Percentiles rank a stretch among this genome's conserved stretches.
phyloP scores from a whole-genome alignment of 1,140 invertebrate species.

The Camponotus floridanus region DNA sequence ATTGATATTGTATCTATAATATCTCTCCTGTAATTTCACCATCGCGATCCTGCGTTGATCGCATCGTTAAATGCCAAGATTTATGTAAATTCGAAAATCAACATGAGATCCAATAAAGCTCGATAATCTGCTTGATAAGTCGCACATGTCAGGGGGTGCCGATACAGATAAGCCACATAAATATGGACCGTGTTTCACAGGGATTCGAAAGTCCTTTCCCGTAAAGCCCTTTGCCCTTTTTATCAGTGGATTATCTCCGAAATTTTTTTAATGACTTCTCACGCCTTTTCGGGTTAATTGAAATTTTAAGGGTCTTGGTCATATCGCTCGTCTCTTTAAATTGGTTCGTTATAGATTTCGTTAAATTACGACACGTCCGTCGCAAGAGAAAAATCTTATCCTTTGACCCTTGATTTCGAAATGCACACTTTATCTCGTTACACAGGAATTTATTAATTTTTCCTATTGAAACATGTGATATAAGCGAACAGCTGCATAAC shows the following conservation, averaged over 20 bases:
- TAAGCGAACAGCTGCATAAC: neutral
- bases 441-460: neutral
- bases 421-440: neutral
- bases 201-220: conserved; percentile 23
- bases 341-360: conserved; percentile 30
- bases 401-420: conserved; percentile 21
- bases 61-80: conserved; percentile 49
- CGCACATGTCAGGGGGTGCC: conserved; percentile 58
- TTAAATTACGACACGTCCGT: conserved; percentile 37
- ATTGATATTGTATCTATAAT: neutral
- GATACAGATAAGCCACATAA: conserved; percentile 70
- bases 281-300: conserved; percentile 59
- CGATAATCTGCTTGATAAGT: conserved; percentile 76
- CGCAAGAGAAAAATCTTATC: conserved; percentile 38
- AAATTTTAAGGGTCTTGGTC: conserved; percentile 47
- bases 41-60: conserved; percentile 5
- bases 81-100: conserved; percentile 73
- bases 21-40: conserved; percentile 7
- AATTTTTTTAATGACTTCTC: conserved; percentile 65
- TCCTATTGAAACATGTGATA: neutral
- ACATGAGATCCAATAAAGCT: conserved; percentile 67
- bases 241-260: conserved; percentile 70
- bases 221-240: conserved; percentile 42
- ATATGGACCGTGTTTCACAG: conserved; percentile 36
- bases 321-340: conserved; percentile 20